These are phyloP conservation scores for Drosophila longiperda DNA, from an alignment of 2,888 invertebrate species.

Conservation along the genomic window DNA sequence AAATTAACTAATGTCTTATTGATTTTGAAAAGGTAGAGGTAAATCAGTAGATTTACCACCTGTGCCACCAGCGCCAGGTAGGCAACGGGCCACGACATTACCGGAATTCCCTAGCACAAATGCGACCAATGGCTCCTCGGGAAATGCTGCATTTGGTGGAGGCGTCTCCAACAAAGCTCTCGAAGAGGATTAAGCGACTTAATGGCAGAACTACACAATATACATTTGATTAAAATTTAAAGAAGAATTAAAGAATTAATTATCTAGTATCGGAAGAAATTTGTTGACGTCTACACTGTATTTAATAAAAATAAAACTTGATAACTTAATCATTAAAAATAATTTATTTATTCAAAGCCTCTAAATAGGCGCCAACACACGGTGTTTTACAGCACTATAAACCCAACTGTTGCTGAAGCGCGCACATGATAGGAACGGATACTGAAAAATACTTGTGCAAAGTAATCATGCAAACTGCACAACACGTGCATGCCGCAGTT, in stretches of 20 bases:
- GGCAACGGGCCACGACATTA: slow-evolving; percentile 46
- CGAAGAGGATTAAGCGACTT: slow-evolving; percentile 52
- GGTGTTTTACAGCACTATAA: slow-evolving; percentile 14
- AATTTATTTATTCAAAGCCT: slow-evolving; percentile 2
- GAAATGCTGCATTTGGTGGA: slow-evolving; percentile 32
- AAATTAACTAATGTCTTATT: slow-evolving; percentile 17
- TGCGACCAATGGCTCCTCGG: slow-evolving; percentile 39
- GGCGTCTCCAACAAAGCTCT: slow-evolving; percentile 59
- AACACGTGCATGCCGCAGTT: slow-evolving; percentile 55
- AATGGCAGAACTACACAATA: not conserved
- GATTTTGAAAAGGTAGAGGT: slow-evolving; percentile 59
- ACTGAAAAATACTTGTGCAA: slow-evolving; percentile 35
- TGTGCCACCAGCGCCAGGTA: slow-evolving; percentile 68
- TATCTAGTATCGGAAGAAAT: not conserved
- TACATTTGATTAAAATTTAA: slow-evolving; percentile 8
- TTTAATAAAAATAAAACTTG: not conserved
- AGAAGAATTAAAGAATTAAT: not conserved
- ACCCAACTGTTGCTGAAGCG: slow-evolving; percentile 7
- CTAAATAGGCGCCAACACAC: slow-evolving; percentile 15
- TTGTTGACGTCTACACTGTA: not conserved
- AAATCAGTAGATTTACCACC: slow-evolving; percentile 75
- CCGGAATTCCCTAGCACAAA: slow-evolving; percentile 61
- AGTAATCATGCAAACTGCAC: slow-evolving; percentile 14
- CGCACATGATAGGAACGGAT: not conserved
- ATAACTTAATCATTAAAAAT: not conserved